Conservation (phyloP, 2,113 vertebrate species). For the Cyanoderma ruficeps region DNA sequence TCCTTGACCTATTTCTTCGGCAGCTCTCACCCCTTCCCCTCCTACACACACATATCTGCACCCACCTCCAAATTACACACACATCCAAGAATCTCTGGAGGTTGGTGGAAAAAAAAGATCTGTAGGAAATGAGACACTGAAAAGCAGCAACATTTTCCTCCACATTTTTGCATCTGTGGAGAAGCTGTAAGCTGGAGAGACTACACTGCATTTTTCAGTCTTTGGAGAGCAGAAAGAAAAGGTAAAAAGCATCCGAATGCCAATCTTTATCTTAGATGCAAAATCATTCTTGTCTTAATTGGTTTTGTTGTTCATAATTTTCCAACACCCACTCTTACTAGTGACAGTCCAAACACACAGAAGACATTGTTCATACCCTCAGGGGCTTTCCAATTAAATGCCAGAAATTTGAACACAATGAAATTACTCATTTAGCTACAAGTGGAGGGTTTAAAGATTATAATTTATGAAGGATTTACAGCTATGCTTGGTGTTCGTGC, state of each 20-base stretch:
- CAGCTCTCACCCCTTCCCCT: background rate
- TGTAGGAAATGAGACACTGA: background rate
- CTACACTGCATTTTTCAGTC: background rate
- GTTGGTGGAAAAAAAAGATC: background rate
- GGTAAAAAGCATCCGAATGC: background rate
- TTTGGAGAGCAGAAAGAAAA: background rate
- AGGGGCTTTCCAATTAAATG: background rate
- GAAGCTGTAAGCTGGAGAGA: background rate
- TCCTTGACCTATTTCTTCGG: constrained; percentile 6
- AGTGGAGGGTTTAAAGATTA: background rate
- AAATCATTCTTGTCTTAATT: background rate
- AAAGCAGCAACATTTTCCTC: background rate
- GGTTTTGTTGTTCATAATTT: background rate
- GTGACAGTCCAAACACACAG: background rate
- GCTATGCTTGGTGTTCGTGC: background rate
- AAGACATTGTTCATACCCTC: background rate
- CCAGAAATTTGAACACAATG: background rate
- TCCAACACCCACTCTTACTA: background rate
- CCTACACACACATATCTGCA: constrained; percentile 35
- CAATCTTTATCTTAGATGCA: background rate
- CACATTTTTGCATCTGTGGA: background rate
- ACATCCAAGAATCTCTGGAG: constrained; percentile 45
- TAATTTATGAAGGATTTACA: background rate
- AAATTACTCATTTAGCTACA: background rate
- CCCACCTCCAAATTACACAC: constrained; percentile 37